phyloP scores from a whole-genome alignment of 2,113 vertebrate genomes.

The Rhineura floridana region DNA sequence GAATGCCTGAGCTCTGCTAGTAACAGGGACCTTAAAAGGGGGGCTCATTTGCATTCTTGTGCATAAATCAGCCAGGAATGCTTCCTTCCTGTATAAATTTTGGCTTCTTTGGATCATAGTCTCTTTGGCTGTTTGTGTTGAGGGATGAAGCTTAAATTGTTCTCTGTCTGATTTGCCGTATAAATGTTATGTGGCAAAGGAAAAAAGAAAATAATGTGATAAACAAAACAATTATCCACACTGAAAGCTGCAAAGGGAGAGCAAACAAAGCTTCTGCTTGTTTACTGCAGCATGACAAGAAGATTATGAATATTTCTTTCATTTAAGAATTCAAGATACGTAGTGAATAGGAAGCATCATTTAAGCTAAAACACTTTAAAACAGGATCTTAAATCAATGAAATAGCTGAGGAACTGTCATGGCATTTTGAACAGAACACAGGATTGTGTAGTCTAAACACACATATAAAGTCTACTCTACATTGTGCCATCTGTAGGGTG shows the following conservation, averaged over 20 bases:
- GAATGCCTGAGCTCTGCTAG: conserved; percentile 62
- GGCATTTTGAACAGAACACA: not conserved
- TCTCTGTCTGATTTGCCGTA: not conserved
- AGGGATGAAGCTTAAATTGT: not conserved
- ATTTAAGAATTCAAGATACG: conserved; percentile 36
- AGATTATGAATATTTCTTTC: conserved; percentile 41
- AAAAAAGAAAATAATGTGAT: not conserved
- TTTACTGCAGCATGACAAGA: not conserved
- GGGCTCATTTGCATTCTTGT: conserved; percentile 68
- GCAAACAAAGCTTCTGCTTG: conserved; percentile 24
- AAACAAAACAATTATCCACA: conserved; percentile 18
- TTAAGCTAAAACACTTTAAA: conserved; percentile 34
- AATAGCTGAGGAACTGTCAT: not conserved
- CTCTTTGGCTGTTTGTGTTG: conserved; percentile 29
- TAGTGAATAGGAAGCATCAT: conserved; percentile 47
- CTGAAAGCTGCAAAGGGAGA: conserved; percentile 8
- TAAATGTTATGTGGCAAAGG: not conserved
- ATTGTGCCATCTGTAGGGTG: not conserved
- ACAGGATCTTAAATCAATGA: conserved; percentile 11
- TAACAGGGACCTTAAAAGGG: conserved; percentile 32
- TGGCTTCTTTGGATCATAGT: conserved; percentile 36
- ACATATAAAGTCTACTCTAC: not conserved
- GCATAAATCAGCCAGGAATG: conserved; percentile 56
- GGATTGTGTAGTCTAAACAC: not conserved
- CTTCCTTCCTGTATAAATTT: conserved; percentile 66